Base-by-base conservation (phyloP, 2,113 vertebrate genomes). In the Brevimyrus niger region DNA sequence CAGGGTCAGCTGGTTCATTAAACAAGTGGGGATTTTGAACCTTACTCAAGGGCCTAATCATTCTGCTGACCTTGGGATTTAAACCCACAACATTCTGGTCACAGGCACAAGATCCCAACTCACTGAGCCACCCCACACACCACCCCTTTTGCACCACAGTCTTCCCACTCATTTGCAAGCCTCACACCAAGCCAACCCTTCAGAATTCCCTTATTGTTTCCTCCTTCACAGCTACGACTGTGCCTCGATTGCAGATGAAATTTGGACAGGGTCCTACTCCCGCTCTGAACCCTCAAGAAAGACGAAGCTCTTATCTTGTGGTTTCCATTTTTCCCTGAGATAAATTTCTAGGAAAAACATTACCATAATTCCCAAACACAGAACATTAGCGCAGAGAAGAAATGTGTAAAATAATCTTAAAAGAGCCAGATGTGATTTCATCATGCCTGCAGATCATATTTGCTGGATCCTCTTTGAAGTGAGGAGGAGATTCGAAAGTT, bases 371-470 rank as follows among this genome's bases (percentile, higher is more conserved):
- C 91, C 91, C 88, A 89, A 91, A 93, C 92, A 84, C 92, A 91
- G 89, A 91, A 86, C 91, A 92, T 91, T 91, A 91, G 88, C 89
- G 86, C 87, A 89, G 92, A 91, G 88, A 89, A 90, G 89, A 92
- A 92, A 55, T 87, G 84, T 92, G 92, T 89, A 90, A 91, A 93
- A 92, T 91, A 91, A 90, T 93, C 90, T 94, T 92, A 92, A 90
- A 90, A 93, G 88, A 89, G 91, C 92, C 93, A 94, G 93, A 95
- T 95, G 94, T 92, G 94, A 92, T 89, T 87, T 88, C 86, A 87
- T 87, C 89, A 88, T 89, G 76, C 51, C 46, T 83, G 86, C 85
- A 88, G 90, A 89, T 87, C 55, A 92, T 89, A 88, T 93, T 91
- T 92, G 89, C 89, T 44, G 92, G 92, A 89, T 93, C 87, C 86